Evolutionary conservation across 2,888 invertebrate genomes (phyloP), one percentile per base, ranked within the genome.

Genomic region (Acanthopleura granulata): DNA sequence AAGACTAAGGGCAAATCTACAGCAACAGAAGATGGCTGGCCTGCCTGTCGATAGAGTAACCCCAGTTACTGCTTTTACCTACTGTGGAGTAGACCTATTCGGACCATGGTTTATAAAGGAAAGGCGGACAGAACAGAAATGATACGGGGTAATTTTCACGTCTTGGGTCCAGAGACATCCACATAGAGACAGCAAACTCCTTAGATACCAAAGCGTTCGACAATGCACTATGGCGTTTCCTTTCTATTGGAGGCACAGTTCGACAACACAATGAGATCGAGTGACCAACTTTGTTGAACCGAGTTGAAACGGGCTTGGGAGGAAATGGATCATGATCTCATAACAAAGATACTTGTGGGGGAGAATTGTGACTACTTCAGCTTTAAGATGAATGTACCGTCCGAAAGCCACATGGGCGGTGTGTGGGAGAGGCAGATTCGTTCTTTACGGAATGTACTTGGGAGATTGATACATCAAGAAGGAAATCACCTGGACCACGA

Each of bases 201-300:
- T 40, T 79, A 27, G 22, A 27, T 25, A 78, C 79, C 29, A 72
- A 75, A 50, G 62, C 78, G 14, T 79, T 76, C 66, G 73, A 77
- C 9, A 78, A 77, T 70, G 75, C 72, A 12, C 51, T 76, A 29
- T 73, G 78, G n/a, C 57, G 77, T 18, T 77, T 79, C 40, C 3
- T 40, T 40, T 40, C 11, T 66, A 76, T 50, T 57, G 77, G 40
- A 40, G 40, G 40, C 40, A 6, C 40, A 40, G 9, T 40, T 9
- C 40, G 40, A 40, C 9, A 74, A 27, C 76, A 6, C 30, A 78
- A 72, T 77, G 71, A 18, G 81, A 81, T 61, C 27, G 61, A 22
- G 79, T 79, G n/a, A 76, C 78, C 14, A 80, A 80, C 49, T 76
- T 80, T 49, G 73, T 78, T 15, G 78, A 77, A 25, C 78, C 76